These are phyloP conservation scores for Homarus gammarus DNA, from an alignment of 2,888 invertebrate species.

Conservation along the genomic window DNA sequence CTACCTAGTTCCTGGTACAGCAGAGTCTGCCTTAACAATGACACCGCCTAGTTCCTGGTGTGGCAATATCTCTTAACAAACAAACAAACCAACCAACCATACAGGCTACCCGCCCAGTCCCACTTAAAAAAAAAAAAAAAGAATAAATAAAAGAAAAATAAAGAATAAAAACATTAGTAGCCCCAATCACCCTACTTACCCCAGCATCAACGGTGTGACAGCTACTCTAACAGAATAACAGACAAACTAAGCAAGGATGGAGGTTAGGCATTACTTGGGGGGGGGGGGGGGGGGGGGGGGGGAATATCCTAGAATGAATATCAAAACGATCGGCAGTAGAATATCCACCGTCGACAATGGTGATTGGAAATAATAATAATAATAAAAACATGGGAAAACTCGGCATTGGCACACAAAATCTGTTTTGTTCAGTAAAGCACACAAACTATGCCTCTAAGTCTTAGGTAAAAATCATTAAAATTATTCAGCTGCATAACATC, in stretches of 20 bases:
- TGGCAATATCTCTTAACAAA: no score
- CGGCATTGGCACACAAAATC: slow-evolving; percentile 71
- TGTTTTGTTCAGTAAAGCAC: slow-evolving; percentile 70
- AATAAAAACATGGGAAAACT: slow-evolving; percentile 65
- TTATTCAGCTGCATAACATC: slow-evolving; percentile 67
- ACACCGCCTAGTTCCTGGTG: slow-evolving; percentile 16
- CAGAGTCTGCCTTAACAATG: no score
- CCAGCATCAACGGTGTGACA: slow-evolving; percentile 66
- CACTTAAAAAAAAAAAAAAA: slow-evolving; percentile 34
- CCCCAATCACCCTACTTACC: slow-evolving; percentile 65
- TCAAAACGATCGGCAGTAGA: slow-evolving; percentile 65
- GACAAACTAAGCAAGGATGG: slow-evolving; percentile 66
- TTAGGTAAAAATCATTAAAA: slow-evolving; percentile 67
- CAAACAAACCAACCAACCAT: slow-evolving; percentile 29
- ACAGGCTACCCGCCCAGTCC: slow-evolving; percentile 54
- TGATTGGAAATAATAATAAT: no score
- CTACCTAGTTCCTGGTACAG: slow-evolving; percentile 1
- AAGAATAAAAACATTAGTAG: no score
- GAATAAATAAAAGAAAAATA: no score
- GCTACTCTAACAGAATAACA: slow-evolving; percentile 66
- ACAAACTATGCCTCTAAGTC: slow-evolving; percentile 70
- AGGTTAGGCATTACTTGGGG: slow-evolving; percentile 72
- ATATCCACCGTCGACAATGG: slow-evolving; percentile 44
- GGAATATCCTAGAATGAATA: slow-evolving; percentile 65
- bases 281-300: no score